Evolutionary conservation across 2,888 invertebrate genomes (phyloP).

Genomic region (Leptinotarsa rubiginosa): DNA sequence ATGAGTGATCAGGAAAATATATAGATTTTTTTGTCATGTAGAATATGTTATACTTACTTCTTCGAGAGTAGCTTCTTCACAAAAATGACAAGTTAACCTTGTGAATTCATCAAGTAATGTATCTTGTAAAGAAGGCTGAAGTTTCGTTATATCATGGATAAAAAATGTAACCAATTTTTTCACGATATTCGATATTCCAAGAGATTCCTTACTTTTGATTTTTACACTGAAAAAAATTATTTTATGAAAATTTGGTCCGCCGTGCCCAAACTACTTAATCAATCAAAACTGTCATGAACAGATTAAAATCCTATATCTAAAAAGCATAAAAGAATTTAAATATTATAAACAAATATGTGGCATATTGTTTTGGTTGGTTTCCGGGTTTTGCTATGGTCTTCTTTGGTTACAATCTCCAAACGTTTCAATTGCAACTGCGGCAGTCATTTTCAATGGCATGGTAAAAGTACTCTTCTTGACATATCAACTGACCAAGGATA

Average conservation of each 20-base stretch:
- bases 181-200: slow-evolving; percentile 76
- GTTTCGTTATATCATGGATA: slow-evolving; percentile 66
- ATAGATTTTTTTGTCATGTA: too few relatives aligned
- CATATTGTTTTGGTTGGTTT: too few relatives aligned
- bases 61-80: slow-evolving; percentile 74
- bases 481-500: too few relatives aligned
- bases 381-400: too few relatives aligned
- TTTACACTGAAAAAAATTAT: slow-evolving; percentile 67
- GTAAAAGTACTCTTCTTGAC: too few relatives aligned
- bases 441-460: too few relatives aligned
- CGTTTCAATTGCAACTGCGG: too few relatives aligned
- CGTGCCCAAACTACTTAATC: too few relatives aligned
- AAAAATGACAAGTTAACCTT: slow-evolving; percentile 73
- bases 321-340: slow-evolving; percentile 1
- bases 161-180: slow-evolving; percentile 73
- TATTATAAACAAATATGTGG: too few relatives aligned
- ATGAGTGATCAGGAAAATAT: too few relatives aligned
- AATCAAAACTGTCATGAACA: background rate
- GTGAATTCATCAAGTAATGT: slow-evolving; percentile 74
- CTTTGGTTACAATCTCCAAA: too few relatives aligned
- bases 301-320: background rate
- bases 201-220: slow-evolving; percentile 74
- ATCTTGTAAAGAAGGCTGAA: slow-evolving; percentile 68
- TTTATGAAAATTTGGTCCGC: too few relatives aligned
- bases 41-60: slow-evolving; percentile 68